phyloP scores from a whole-genome alignment of 1,140 invertebrate genomes.

The Bombus cullumanus region DNA sequence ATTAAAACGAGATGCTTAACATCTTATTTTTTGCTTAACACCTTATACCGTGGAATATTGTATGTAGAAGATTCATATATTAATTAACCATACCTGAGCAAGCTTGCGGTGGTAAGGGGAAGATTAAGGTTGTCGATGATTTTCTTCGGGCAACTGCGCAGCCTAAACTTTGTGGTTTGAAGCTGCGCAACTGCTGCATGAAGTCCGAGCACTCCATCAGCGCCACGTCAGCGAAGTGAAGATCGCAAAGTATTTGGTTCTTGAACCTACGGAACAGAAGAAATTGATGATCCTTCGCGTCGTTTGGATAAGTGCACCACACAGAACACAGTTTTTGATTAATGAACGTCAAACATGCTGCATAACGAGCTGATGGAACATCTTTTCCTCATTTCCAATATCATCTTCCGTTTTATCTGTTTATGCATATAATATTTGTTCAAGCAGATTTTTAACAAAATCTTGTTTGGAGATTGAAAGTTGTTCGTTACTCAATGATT shows the following conservation, averaged over 20 bases:
- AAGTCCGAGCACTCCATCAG: conserved; percentile 98
- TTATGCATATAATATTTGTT: no score
- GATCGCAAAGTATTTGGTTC: conserved; percentile 94
- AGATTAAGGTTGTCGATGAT: conserved; percentile 96
- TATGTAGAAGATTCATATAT: no score
- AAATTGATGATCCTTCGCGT: background rate
- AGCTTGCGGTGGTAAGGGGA: conserved; percentile 95
- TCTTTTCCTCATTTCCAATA: background rate
- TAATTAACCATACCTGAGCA: conserved; percentile 90
- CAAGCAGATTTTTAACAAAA: no score
- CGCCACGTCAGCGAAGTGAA: conserved; percentile 96
- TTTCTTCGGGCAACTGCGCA: conserved; percentile 96
- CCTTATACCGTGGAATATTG: no score
- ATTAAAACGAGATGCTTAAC: no score
- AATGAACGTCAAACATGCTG: background rate
- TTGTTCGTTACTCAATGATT: no score
- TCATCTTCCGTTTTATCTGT: background rate
- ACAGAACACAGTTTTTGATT: background rate
- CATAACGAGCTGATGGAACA: background rate
- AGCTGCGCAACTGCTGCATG: conserved; percentile 97
- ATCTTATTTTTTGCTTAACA: no score
- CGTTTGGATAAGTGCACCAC: background rate
- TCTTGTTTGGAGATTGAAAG: no score
- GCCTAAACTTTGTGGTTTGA: conserved; percentile 96
- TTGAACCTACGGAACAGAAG: conserved; percentile 84